Percentiles rank a stretch among this genome's conserved stretches.
phyloP scores from a whole-genome alignment of 2,797 vertebrate species.

The Etheostoma perlongum region DNA sequence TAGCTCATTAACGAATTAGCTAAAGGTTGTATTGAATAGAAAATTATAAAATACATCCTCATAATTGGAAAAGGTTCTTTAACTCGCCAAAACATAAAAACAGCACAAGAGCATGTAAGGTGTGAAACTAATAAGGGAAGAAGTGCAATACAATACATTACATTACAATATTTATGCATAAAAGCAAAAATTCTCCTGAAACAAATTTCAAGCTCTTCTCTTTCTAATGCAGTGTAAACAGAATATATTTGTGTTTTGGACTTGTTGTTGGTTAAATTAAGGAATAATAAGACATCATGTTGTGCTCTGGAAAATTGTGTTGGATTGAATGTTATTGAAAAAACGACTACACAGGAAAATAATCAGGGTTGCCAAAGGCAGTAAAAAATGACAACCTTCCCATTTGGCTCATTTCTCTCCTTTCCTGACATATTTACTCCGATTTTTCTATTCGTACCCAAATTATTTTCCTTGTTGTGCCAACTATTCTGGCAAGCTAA shows the following conservation, averaged over 20 bases:
- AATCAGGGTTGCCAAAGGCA: conserved; percentile 7
- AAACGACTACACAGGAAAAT: conserved; percentile 7
- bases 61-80: not conserved
- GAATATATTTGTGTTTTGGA: not conserved
- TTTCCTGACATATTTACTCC: conserved; percentile 13
- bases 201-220: not conserved
- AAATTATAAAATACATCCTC: not conserved
- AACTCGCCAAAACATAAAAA: not conserved
- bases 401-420: conserved; percentile 20
- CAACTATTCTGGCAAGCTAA: conserved; percentile 9
- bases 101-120: too few species aligned
- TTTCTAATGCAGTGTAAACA: not conserved
- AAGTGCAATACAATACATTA: too few species aligned
- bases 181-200: too few species aligned
- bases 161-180: too few species aligned
- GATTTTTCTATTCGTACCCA: not conserved
- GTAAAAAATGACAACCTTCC: conserved; percentile 16
- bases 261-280: not conserved
- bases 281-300: not conserved
- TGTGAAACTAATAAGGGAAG: too few species aligned
- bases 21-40: not conserved
- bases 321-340: conserved; percentile 15
- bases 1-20: not conserved
- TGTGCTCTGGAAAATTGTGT: conserved; percentile 16
- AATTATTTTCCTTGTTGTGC: not conserved